Percentiles rank a stretch among this genome's conserved stretches.
Evolutionary conservation across 2,113 vertebrate genomes (phyloP).

Genomic region (Osmerus mordax): DNA sequence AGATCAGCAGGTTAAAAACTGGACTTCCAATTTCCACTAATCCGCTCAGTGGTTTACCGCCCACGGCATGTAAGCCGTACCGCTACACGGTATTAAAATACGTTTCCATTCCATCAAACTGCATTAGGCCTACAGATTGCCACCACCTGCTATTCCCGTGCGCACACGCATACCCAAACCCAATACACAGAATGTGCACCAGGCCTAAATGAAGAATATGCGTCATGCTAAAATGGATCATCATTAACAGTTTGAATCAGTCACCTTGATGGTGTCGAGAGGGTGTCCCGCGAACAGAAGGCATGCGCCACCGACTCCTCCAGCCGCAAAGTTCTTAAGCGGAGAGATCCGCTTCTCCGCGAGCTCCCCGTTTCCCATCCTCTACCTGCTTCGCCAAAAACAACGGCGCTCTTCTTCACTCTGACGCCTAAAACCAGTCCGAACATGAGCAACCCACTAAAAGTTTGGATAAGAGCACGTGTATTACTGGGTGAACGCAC

Average conservation of each 20-base stretch:
- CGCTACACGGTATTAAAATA: neutral
- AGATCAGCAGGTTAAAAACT: neutral
- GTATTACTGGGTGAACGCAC: fast-evolving
- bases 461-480: neutral
- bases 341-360: constrained; percentile 49
- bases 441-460: neutral
- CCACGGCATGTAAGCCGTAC: neutral
- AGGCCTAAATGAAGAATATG: no score
- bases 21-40: neutral
- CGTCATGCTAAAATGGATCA: neutral
- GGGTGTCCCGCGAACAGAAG: constrained; percentile 74
- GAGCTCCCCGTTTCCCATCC: constrained; percentile 44
- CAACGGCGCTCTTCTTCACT: neutral
- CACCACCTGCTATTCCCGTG: neutral
- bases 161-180: neutral
- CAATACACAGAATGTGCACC: neutral
- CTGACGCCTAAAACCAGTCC: neutral
- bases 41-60: neutral
- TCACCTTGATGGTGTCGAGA: constrained; percentile 78
- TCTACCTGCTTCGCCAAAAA: constrained; percentile 1
- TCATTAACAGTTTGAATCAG: neutral
- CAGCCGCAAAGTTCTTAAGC: constrained; percentile 73
- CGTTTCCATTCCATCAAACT: neutral
- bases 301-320: constrained; percentile 64
- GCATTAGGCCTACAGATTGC: neutral